phyloP scores from a whole-genome alignment of 2,113 vertebrate genomes.

The Cyphomyrus plagiostoma region DNA sequence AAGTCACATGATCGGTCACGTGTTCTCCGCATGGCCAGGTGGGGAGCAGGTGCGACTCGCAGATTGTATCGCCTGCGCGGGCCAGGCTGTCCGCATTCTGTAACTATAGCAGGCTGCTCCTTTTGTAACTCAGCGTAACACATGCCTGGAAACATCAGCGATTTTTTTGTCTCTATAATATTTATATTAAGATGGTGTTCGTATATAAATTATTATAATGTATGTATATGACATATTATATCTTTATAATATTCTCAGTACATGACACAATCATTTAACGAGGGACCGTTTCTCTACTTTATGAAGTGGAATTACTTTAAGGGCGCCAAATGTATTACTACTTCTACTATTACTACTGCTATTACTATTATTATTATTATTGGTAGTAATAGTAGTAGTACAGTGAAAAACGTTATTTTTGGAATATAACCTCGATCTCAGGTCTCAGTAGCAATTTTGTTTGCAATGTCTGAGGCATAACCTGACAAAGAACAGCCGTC shows the following conservation, averaged over 20 bases:
- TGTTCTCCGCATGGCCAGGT: conserved; percentile 10
- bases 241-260: background rate
- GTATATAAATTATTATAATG: background rate
- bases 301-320: background rate
- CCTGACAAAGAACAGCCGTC: background rate
- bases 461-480: background rate
- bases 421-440: background rate
- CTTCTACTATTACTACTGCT: background rate
- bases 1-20: conserved; percentile 26
- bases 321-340: background rate
- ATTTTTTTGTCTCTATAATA: background rate
- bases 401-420: background rate
- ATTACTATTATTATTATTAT: background rate
- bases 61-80: conserved; percentile 24
- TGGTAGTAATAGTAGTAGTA: too few species aligned
- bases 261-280: background rate
- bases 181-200: background rate
- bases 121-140: background rate
- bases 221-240: background rate
- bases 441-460: background rate
- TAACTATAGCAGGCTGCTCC: background rate
- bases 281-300: background rate
- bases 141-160: background rate
- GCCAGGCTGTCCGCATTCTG: background rate
- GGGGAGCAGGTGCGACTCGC: background rate